Evolutionary conservation across 2,888 invertebrate genomes (phyloP).

Genomic region (Lasioglossum calceatum): DNA sequence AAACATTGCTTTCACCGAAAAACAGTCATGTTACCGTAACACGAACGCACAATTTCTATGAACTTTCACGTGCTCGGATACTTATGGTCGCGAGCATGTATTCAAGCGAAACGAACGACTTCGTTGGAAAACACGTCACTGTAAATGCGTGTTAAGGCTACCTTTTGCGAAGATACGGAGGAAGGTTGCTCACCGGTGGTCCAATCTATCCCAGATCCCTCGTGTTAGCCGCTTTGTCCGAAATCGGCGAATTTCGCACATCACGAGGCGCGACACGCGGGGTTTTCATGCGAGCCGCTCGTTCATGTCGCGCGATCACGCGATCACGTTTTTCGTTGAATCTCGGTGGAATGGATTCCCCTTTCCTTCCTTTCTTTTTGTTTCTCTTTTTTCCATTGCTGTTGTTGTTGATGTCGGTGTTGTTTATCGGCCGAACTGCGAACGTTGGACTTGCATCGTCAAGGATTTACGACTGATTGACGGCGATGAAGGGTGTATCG

Average conservation of each 20-base stretch:
- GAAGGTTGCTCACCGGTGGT: constrained; percentile 6
- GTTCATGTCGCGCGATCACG: constrained; percentile 13
- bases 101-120: background rate
- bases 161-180: background rate
- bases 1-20: background rate
- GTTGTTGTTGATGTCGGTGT: background rate
- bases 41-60: background rate
- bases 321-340: constrained; percentile 11
- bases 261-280: background rate
- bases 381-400: background rate
- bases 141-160: background rate
- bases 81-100: too few species aligned
- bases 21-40: background rate
- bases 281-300: constrained; percentile 11
- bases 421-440: background rate
- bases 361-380: background rate
- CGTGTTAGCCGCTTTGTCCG: background rate
- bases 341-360: background rate
- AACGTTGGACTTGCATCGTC: constrained; percentile 36
- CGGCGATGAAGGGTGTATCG: background rate
- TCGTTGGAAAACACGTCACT: background rate
- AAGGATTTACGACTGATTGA: constrained; percentile 15
- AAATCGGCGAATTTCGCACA: background rate
- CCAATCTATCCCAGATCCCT: background rate
- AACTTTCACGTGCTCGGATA: background rate